phyloP scores from a whole-genome alignment of 2,113 vertebrate genomes.

The Myrmecobius fasciatus region DNA sequence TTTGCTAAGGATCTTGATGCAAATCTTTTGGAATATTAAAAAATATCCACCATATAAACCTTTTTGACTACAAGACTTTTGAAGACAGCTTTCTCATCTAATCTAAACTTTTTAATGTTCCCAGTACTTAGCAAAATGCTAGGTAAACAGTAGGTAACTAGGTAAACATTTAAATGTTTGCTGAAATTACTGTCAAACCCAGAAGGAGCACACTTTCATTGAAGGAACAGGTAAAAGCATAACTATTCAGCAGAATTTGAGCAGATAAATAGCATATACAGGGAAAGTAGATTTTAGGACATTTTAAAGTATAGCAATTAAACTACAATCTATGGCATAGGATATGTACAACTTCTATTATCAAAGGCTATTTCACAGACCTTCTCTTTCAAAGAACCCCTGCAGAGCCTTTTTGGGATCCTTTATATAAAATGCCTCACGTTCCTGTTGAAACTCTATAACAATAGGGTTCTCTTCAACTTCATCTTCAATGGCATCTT shows the following conservation, averaged over 20 bases:
- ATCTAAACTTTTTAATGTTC: not conserved
- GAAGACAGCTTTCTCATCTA: not conserved
- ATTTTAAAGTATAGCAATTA: slow-evolving; percentile 1
- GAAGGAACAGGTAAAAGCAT: not conserved
- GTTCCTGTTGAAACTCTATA: slow-evolving; percentile 95
- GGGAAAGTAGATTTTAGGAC: not conserved
- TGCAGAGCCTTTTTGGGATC: slow-evolving; percentile 97
- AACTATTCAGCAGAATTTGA: not conserved
- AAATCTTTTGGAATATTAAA: not conserved
- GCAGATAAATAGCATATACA: not conserved
- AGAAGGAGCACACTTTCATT: not conserved
- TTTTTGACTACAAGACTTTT: not conserved
- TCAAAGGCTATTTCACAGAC: slow-evolving; percentile 76
- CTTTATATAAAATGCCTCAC: slow-evolving; percentile 96
- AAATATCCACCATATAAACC: not conserved
- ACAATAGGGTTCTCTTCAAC: slow-evolving; percentile 98
- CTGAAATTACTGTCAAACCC: not conserved
- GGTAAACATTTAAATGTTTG: not conserved
- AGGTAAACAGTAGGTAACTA: not conserved
- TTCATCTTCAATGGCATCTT: slow-evolving; percentile 95
- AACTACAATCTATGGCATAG: not conserved
- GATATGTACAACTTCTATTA: not conserved
- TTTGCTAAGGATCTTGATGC: slow-evolving; percentile 36
- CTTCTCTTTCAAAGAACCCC: slow-evolving; percentile 98
- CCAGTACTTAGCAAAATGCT: not conserved